Evolutionary conservation across 2,888 invertebrate species (phyloP), one percentile per base, ranked within the genome.

Genomic region (Dendrolimus pini): DNA sequence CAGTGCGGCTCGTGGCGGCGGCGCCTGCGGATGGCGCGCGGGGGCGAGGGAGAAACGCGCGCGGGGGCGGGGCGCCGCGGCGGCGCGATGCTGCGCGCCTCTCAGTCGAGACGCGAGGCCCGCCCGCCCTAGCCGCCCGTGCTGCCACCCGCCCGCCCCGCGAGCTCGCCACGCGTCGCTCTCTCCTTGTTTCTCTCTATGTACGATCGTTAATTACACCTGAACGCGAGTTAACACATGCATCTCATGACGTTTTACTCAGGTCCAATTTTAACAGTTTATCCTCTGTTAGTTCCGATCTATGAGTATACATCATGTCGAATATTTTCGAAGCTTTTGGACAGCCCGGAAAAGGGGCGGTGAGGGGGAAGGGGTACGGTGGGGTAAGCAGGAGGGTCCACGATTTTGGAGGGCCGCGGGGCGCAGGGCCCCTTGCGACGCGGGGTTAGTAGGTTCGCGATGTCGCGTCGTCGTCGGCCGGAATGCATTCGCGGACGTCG

Each of bases 101-200:
- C 92, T 93, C 93, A 93, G 93, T 93, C 92, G 93, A 93, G 93
- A 87, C 89, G 89, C 89, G 89, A 86, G 84, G 83, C 84, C 89
- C 91, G 90, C 90, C 89, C 92, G 91, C 89, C 91, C 90, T 89
- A 83, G 86, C 91, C 89, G 89, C 82, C 78, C 82, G 83, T 77
- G 76, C 70, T 74, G 72, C 75, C 78, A 76, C 83, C 83, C 85
- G 82, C 85, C 85, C 84, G 78, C 81, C 84, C 85, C 86, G 78
- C 83, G 80, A 80, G 72, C 75, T 77, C 79, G 69, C 67, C 78
- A 75, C 82, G 78, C 80, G 78, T 74, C 75, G 66, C 12, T 47
- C 77, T 76, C 74, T 69, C 71, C 75, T 74, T 77, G 70, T 73
- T 75, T 72, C 71, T 69, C 70, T 70, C 67, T 68, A 69, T 72